Percentiles rank a stretch among this genome's conserved stretches.
Conservation (phyloP, 2,888 invertebrate species). For the Pelosia muscerda region DNA sequence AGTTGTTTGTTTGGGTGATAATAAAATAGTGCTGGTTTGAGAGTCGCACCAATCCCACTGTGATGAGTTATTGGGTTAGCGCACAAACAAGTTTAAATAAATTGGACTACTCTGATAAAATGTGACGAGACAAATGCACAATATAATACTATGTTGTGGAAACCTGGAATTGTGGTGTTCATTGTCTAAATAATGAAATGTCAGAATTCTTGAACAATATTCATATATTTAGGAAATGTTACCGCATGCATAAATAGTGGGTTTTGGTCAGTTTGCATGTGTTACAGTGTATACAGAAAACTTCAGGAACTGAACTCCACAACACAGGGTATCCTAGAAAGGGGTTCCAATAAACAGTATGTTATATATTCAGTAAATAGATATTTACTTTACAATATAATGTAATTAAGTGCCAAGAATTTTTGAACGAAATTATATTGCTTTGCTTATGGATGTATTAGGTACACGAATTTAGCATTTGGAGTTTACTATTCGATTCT, state of each 20-base stretch:
- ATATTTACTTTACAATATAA: no score
- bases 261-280: not conserved
- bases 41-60: constrained; percentile 26
- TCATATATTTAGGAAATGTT: not conserved
- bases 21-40: constrained; percentile 20
- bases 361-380: no score
- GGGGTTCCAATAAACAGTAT: no score
- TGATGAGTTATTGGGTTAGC: constrained; percentile 23
- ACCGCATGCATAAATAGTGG: not conserved
- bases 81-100: constrained; percentile 30
- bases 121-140: constrained; percentile 17
- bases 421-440: no score
- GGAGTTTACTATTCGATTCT: constrained; percentile 13
- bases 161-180: not conserved
- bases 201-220: not conserved
- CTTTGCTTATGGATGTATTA: not conserved
- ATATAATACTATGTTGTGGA: constrained; percentile 20
- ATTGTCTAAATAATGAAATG: not conserved
- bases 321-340: no score
- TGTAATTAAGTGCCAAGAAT: no score
- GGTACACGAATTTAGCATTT: not conserved
- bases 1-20: constrained; percentile 36
- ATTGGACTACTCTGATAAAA: constrained; percentile 26
- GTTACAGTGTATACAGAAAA: no score
- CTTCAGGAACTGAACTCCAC: no score